Evolutionary conservation across 2,113 vertebrate species (phyloP).

Genomic region (Zingel zingel): DNA sequence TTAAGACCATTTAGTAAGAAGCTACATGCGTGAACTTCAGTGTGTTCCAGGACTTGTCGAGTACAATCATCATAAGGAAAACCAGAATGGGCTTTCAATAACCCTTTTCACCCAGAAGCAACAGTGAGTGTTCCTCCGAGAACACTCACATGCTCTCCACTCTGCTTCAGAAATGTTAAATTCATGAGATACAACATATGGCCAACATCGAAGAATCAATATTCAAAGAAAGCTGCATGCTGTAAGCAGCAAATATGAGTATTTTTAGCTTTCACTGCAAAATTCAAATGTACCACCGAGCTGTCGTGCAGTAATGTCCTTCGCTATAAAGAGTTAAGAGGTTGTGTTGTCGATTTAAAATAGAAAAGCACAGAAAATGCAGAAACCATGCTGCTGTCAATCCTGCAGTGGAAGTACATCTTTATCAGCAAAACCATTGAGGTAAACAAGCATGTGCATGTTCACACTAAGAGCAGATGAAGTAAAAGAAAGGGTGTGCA

Average conservation of each 20-base stretch:
- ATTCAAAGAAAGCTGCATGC: constrained; percentile 61
- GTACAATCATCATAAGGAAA: constrained; percentile 5
- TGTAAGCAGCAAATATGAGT: constrained; percentile 42
- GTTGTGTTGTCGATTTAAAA: constrained; percentile 38
- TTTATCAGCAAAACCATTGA: not conserved
- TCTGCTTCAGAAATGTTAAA: constrained; percentile 54
- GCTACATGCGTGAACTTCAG: constrained; percentile 1
- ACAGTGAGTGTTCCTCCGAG: constrained; percentile 11
- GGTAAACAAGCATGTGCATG: not conserved
- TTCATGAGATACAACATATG: constrained; percentile 68
- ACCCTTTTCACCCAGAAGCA: constrained; percentile 30
- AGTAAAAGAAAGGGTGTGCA: not conserved
- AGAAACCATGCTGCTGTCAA: constrained; percentile 69
- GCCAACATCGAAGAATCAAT: constrained; percentile 52
- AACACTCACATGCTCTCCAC: constrained; percentile 26
- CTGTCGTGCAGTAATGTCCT: constrained; percentile 29
- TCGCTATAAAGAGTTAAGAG: constrained; percentile 13
- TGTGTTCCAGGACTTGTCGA: not conserved
- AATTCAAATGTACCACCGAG: constrained; percentile 43
- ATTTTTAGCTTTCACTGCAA: constrained; percentile 63
- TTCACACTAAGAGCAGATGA: not conserved
- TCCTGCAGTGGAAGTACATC: constrained; percentile 32
- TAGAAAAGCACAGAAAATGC: constrained; percentile 45
- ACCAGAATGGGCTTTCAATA: constrained; percentile 26
- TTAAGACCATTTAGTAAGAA: not conserved